Evolutionary conservation across 2,113 vertebrate genomes (phyloP).

Genomic region (Arizona elegans): DNA sequence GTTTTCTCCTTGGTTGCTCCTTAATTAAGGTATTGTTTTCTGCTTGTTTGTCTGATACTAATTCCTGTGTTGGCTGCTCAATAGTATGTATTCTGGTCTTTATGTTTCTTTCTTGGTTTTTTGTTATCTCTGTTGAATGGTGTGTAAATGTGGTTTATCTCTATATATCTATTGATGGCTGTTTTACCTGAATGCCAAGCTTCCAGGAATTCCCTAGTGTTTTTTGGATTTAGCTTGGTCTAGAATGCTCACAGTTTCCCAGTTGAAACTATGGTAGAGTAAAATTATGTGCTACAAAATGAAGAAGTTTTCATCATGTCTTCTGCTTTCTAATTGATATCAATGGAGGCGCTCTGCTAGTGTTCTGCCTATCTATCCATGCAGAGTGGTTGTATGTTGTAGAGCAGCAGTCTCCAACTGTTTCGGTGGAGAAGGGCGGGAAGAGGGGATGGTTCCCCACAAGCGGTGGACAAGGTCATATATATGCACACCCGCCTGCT

Average conservation of each 20-base stretch:
- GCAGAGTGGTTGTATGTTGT: background rate
- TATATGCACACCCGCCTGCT: no score
- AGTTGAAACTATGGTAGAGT: background rate
- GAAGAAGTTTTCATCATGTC: background rate
- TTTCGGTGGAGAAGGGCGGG: no score
- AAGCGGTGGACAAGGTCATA: rapidly evolving
- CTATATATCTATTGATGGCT: background rate
- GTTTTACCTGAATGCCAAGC: background rate
- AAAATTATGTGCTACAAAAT: background rate
- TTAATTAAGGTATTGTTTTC: background rate
- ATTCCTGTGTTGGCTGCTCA: background rate
- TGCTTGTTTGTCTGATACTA: background rate
- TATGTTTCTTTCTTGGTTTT: background rate
- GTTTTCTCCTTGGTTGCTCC: background rate
- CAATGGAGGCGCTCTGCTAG: background rate
- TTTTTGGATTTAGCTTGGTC: background rate
- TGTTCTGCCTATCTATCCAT: background rate
- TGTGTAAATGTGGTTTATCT: background rate
- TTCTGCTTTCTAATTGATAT: background rate
- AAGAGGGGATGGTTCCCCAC: no score
- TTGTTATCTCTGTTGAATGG: background rate
- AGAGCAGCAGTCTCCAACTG: background rate
- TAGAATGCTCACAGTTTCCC: background rate
- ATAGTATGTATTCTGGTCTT: background rate
- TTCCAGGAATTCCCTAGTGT: background rate